Evolutionary conservation across 2,113 vertebrate genomes (phyloP), one percentile per base, ranked within the genome.

Genomic region (Taurulus bubalis): DNA sequence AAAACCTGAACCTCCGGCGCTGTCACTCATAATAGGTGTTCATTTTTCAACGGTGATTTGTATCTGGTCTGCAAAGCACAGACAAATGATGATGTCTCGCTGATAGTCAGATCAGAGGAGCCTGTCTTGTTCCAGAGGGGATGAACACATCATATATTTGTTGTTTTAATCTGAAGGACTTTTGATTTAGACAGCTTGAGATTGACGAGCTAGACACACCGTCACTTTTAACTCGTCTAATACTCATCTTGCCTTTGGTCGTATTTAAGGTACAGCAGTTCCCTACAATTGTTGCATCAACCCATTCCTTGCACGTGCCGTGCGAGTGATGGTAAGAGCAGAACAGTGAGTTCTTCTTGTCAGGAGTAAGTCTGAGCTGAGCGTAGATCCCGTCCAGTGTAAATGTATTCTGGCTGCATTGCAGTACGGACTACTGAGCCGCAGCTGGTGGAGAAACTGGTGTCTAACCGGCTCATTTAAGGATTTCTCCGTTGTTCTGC

Each of bases 321-420:
- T 26, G 24, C 6, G 20, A 26, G 18, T 16, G 58, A 58, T 18
- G 4, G 26, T 4, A 8, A 42, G 47, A 70, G 32, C 15, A 40
- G 58, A 71, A 73, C 26, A 18, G 3, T 32, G 20, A 55, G 7
- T 70, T 79, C 1, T 56, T 60, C 55, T 69, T 22, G 11, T 47
- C 72, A 62, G 40, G 40, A 14, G n/a, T 9, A 2, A 56, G 36
- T 64, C 8, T 7, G 18, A 63, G 30, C 60, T 63, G 38, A 11
- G 38, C 10, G 38, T 14, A 42, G 6, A 42, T 42, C 40, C 40
- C 6, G 40, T 42, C 40, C 40, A 42, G 34, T 56, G 10, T 36
- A 42, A 81, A 30, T 58, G 64, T 76, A 38, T 79, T 18, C 26
- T 14, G 51, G 28, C 71, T 77, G 59, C 58, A 62, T 63, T 71